A percentile compares a stretch with the other conserved stretches of the same genome.
These are phyloP conservation scores for Clarias platycephalus DNA, from an alignment of 2,797 vertebrate species.

Conservation along the genomic window DNA sequence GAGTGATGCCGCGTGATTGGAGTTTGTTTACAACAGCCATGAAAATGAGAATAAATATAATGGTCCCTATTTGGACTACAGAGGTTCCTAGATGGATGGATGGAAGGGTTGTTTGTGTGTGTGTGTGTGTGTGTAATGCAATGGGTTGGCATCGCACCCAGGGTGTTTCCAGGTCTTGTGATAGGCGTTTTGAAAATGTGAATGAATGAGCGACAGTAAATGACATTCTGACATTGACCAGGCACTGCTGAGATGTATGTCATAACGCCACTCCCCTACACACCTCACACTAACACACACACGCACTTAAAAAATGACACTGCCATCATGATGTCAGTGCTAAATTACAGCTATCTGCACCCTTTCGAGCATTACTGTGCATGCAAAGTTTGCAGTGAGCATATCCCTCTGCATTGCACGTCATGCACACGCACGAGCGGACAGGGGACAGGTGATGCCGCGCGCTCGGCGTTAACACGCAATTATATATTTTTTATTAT, in stretches of 20 bases:
- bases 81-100: too few species aligned
- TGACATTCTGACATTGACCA: slow-evolving; percentile 6
- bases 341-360: neutral
- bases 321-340: neutral
- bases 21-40: too few species aligned
- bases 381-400: slow-evolving; percentile 6
- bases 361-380: neutral
- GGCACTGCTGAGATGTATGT: neutral
- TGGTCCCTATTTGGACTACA: too few species aligned
- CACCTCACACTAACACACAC: neutral
- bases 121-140: too few species aligned
- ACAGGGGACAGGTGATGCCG: slow-evolving; percentile 59
- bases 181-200: neutral
- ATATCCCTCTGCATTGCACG: slow-evolving; percentile 41
- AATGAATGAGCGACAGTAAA: too few species aligned
- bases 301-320: neutral
- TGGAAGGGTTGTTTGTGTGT: too few species aligned
- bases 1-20: too few species aligned
- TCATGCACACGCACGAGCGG: slow-evolving; percentile 40
- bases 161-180: too few species aligned
- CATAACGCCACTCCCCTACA: slow-evolving; percentile 16
- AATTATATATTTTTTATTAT: neutral
- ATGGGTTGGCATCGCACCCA: too few species aligned
- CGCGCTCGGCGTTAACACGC: slow-evolving; percentile 21
- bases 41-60: too few species aligned